A percentile compares a stretch with the other conserved stretches of the same genome.
phyloP scores from a whole-genome alignment of 2,113 vertebrate genomes.

The Prionailurus bengalensis region DNA sequence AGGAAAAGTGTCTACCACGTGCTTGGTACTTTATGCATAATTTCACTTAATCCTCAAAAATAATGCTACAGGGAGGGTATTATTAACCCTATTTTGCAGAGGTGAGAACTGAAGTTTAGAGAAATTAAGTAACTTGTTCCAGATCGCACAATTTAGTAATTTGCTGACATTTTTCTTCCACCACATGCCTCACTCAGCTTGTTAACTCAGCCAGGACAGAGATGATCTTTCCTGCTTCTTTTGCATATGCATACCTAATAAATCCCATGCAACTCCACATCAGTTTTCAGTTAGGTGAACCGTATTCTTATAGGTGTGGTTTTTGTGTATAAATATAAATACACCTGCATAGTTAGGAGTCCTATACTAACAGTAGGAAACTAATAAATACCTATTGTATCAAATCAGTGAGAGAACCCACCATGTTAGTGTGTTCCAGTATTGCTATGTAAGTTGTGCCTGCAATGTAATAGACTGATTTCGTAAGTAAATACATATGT shows the following conservation, averaged over 20 bases:
- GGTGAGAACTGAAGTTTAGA: slow-evolving; percentile 48
- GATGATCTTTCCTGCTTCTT: background rate
- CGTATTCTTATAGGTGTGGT: background rate
- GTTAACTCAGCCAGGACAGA: background rate
- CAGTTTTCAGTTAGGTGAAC: background rate
- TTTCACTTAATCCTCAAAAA: slow-evolving; percentile 68
- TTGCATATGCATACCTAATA: background rate
- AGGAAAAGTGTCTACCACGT: slow-evolving; percentile 18
- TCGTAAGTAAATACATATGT: background rate
- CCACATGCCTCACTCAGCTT: background rate
- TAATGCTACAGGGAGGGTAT: slow-evolving; percentile 5
- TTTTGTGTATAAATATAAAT: background rate
- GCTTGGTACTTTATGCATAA: slow-evolving; percentile 55
- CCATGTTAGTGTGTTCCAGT: background rate
- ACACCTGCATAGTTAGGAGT: background rate
- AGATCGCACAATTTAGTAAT: slow-evolving; percentile 42
- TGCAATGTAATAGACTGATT: background rate
- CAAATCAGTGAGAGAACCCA: background rate
- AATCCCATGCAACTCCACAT: background rate
- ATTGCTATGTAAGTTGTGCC: background rate
- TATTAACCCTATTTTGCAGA: slow-evolving; percentile 43
- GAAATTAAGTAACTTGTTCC: slow-evolving; percentile 51
- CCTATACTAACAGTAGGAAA: background rate
- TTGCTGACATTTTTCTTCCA: background rate
- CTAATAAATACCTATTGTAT: background rate